These are phyloP conservation scores for Lottia gigantea DNA, from an alignment of 2,888 invertebrate species.

Conservation along the genomic window DNA sequence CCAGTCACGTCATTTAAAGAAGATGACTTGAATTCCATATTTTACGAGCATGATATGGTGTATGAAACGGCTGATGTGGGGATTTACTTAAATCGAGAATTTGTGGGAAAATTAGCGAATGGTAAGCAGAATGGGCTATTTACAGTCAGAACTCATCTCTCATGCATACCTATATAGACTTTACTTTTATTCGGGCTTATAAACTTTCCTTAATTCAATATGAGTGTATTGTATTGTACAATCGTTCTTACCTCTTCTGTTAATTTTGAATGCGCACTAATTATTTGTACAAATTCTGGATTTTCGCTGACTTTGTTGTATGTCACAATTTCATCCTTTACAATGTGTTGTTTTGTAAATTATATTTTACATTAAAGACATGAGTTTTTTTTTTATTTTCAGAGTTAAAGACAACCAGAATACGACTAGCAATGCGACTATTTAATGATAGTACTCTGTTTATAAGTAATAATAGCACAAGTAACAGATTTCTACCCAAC, in stretches of 20 bases:
- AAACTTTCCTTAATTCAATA: too few species aligned
- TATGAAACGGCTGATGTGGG: slow-evolving; percentile 31
- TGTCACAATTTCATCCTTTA: too few species aligned
- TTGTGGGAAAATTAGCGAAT: slow-evolving; percentile 15
- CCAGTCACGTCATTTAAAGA: not conserved
- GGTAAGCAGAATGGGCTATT: slow-evolving; percentile 4
- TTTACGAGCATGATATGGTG: slow-evolving; percentile 10
- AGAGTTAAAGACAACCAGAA: not conserved
- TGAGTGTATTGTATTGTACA: too few species aligned
- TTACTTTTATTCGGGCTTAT: too few species aligned
- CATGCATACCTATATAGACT: too few species aligned
- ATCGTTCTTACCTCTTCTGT: too few species aligned
- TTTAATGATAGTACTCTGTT: not conserved
- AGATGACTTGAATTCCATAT: slow-evolving; percentile 22
- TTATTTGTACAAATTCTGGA: too few species aligned
- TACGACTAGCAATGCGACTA: not conserved
- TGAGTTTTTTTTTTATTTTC: not conserved
- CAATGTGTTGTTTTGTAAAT: too few species aligned
- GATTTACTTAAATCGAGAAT: slow-evolving; percentile 31
- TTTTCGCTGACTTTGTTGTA: too few species aligned
- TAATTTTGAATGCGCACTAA: too few species aligned
- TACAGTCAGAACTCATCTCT: too few species aligned
- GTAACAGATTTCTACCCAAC: slow-evolving; percentile 22
- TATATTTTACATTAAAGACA: too few species aligned
- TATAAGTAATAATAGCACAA: slow-evolving; percentile 8